These are phyloP conservation scores for Arothron firmamentum DNA, from an alignment of 2,113 vertebrate genomes.

Conservation along the genomic window DNA sequence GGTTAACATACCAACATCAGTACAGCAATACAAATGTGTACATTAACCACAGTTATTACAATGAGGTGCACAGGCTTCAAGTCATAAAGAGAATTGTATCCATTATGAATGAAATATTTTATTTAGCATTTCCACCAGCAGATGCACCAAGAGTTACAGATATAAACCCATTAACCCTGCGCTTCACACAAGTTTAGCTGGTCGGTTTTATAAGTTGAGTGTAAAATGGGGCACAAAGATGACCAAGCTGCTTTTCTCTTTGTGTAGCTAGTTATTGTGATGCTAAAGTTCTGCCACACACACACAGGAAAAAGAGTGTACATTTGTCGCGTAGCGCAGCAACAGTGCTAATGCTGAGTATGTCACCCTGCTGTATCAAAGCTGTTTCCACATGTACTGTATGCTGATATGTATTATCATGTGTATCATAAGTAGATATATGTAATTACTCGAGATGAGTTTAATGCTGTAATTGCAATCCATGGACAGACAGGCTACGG, in stretches of 20 bases:
- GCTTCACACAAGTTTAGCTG: slow-evolving; percentile 38
- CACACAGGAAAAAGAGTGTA: neutral
- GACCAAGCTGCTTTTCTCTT: slow-evolving; percentile 31
- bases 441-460: slow-evolving; percentile 47
- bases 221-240: slow-evolving; percentile 42
- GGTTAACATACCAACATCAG: neutral
- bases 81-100: no score
- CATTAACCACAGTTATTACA: neutral
- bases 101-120: no score
- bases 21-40: slow-evolving; percentile 1
- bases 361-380: slow-evolving; percentile 46
- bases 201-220: slow-evolving; percentile 30
- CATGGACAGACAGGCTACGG: slow-evolving; percentile 46
- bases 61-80: no score
- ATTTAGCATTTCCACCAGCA: slow-evolving; percentile 59
- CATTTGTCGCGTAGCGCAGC: no score
- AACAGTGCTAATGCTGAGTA: slow-evolving; percentile 12
- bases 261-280: slow-evolving; percentile 29
- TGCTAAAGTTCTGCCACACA: slow-evolving; percentile 1
- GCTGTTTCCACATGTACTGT: slow-evolving; percentile 45
- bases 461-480: slow-evolving; percentile 48
- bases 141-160: slow-evolving; percentile 43
- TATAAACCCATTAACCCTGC: slow-evolving; percentile 9
- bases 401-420: slow-evolving; percentile 66
- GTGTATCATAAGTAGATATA: slow-evolving; percentile 62